Conservation (phyloP, 2,888 invertebrate species). For the Morpho deidamia region DNA sequence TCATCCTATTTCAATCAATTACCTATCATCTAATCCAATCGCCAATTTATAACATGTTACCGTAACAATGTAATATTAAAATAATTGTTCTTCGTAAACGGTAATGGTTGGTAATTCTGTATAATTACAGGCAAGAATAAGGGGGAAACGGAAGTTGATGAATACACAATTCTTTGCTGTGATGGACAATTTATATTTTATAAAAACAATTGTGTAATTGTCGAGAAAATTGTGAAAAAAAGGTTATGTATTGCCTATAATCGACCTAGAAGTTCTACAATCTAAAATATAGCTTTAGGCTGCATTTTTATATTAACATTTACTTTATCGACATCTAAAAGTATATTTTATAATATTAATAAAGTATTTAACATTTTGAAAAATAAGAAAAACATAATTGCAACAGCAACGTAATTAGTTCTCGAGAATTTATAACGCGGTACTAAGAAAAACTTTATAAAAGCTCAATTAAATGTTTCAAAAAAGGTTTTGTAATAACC, state of each 20-base stretch:
- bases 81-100: conserved; percentile 54
- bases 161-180: conserved; percentile 60
- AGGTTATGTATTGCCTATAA: background rate
- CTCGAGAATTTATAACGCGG: conserved; percentile 13
- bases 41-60: conserved; percentile 42
- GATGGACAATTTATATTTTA: conserved; percentile 36
- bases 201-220: background rate
- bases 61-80: conserved; percentile 59
- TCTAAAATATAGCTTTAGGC: conserved; percentile 14
- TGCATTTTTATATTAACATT: conserved; percentile 20
- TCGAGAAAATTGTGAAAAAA: background rate
- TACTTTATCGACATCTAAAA: conserved; percentile 15
- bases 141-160: conserved; percentile 46
- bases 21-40: conserved; percentile 15
- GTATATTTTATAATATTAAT: conserved; percentile 6
- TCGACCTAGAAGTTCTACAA: background rate
- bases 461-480: conserved; percentile 12
- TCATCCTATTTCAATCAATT: conserved; percentile 11
- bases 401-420: conserved; percentile 12
- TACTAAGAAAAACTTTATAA: conserved; percentile 10
- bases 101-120: conserved; percentile 61
- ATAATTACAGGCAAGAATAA: conserved; percentile 59
- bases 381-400: conserved; percentile 14
- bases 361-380: conserved; percentile 9
- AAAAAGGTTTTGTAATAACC: conserved; percentile 7